Conservation (phyloP, 2,888 invertebrate species). For the Oscheius sp. region DNA sequence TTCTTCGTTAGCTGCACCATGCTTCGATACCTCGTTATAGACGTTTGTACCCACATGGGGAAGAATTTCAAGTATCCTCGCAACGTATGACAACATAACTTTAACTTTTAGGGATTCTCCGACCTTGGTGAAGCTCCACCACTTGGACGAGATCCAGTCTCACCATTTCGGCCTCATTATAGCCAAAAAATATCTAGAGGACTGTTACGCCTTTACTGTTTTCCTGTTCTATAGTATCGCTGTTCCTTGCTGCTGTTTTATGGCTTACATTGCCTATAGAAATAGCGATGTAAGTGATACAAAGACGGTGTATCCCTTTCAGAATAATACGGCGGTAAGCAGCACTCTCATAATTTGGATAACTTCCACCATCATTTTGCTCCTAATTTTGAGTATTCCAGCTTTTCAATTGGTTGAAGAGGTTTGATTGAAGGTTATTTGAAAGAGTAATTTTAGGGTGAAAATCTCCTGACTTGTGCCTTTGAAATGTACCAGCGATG, state of each 20-base stretch:
- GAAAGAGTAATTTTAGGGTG: neutral
- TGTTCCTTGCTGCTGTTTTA: neutral
- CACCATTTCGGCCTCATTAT: neutral
- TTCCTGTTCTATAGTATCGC: slow-evolving; percentile 8
- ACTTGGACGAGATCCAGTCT: slow-evolving; percentile 13
- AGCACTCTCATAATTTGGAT: neutral
- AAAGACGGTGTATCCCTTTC: too few relatives aligned
- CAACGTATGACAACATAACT: too few relatives aligned
- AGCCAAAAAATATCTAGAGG: slow-evolving; percentile 7
- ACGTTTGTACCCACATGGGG: neutral
- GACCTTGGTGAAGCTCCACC: neutral
- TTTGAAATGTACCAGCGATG: neutral
- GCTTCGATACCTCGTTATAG: neutral
- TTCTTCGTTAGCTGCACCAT: slow-evolving; percentile 13
- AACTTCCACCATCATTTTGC: neutral
- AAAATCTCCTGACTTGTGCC: neutral
- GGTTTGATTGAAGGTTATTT: neutral
- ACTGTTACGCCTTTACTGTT: slow-evolving; percentile 4
- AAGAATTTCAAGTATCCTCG: neutral
- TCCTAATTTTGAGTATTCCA: slow-evolving; percentile 7
- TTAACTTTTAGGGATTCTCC: neutral
- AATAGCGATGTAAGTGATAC: neutral
- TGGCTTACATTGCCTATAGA: slow-evolving; percentile 17
- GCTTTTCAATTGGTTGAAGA: slow-evolving; percentile 10
- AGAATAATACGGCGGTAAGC: neutral